Evolutionary conservation across 2,797 vertebrate species (phyloP).

Genomic region (Bryconaethiops microstoma): DNA sequence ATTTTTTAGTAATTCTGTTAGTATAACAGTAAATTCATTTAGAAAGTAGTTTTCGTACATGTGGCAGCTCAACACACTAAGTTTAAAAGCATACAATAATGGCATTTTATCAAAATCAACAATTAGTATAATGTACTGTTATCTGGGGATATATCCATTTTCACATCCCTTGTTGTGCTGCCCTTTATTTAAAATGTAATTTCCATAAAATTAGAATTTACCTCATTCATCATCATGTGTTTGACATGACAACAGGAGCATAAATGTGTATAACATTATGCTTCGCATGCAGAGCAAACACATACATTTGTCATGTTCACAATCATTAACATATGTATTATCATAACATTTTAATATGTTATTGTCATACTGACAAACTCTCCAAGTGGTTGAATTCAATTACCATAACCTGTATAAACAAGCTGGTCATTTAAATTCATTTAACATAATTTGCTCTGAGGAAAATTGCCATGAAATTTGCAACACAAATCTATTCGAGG

Average conservation of each 20-base stretch:
- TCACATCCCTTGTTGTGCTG: slow-evolving; percentile 10
- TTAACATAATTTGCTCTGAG: slow-evolving; percentile 51
- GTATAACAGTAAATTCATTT: too few species aligned
- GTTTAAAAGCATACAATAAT: too few species aligned
- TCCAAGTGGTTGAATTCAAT: slow-evolving; percentile 51
- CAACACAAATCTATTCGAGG: slow-evolving; percentile 18
- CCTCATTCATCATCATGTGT: slow-evolving; percentile 49
- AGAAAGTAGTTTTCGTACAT: too few species aligned
- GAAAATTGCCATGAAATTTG: slow-evolving; percentile 36
- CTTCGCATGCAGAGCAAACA: slow-evolving; percentile 46
- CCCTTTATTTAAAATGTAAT: slow-evolving; percentile 31
- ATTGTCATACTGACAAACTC: slow-evolving; percentile 52
- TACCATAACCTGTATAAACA: slow-evolving; percentile 56
- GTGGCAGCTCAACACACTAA: too few species aligned
- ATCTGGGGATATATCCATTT: neutral
- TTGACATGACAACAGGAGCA: slow-evolving; percentile 52
- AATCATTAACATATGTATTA: slow-evolving; percentile 42
- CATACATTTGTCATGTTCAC: slow-evolving; percentile 50
- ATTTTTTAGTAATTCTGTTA: too few species aligned
- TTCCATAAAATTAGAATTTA: slow-evolving; percentile 49
- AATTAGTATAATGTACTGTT: neutral
- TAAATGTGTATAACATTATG: slow-evolving; percentile 44
- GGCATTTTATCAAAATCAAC: neutral
- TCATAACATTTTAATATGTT: slow-evolving; percentile 53
- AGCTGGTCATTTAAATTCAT: slow-evolving; percentile 49